Evolutionary conservation across 2,888 invertebrate species (phyloP), one percentile per base, ranked within the genome.

Genomic region (Nemotelus pantherinus): DNA sequence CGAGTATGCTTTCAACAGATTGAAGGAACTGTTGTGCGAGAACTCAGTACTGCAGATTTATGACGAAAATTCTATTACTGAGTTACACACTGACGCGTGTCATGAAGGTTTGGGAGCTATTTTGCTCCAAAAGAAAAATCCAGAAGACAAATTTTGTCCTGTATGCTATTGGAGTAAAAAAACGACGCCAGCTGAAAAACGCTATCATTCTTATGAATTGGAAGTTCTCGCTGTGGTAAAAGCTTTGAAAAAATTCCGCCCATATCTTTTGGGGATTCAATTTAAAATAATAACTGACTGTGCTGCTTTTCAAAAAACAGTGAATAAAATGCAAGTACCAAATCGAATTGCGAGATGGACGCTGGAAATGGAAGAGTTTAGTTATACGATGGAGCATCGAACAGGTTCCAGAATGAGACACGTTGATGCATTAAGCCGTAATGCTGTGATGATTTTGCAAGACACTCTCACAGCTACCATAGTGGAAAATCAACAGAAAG

Each of bases 31-130:
- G 25, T 45, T 63, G 25, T 2, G 41, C 2, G 48, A 3, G 4
- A 43, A 41, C 9, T 80, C 80, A n/a, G 80, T 80, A 7, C 47
- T 81, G 25, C 80, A 71, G 43, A 60, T 82, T 45, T 82, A 77
- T 78, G 64, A 79, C 2, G 78, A 76, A 3, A 76, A 63, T 47
- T 80, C 81, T 0, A n/a, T 43, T 55, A 81, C 81, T 2, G 81
- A 82, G 58, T 60, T 82, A 3, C 81, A 81, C 65, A 77, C 81
- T 3, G 82, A 82, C 55, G 81, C 80, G 10, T 79, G 80, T 45
- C 81, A 75, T 57, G 48, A 77, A 41, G 81, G 82, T 3, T 81
- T 79, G 39, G 82, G 81, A 2, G 81, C 80, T 9, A 76, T 81
- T 0, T 39, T 81, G n/a, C 7, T 82, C 3, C 82, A 82, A 57